These are phyloP conservation scores for Neomicropteryx cornuta DNA, from an alignment of 1,140 invertebrate genomes.

Conservation along the genomic window DNA sequence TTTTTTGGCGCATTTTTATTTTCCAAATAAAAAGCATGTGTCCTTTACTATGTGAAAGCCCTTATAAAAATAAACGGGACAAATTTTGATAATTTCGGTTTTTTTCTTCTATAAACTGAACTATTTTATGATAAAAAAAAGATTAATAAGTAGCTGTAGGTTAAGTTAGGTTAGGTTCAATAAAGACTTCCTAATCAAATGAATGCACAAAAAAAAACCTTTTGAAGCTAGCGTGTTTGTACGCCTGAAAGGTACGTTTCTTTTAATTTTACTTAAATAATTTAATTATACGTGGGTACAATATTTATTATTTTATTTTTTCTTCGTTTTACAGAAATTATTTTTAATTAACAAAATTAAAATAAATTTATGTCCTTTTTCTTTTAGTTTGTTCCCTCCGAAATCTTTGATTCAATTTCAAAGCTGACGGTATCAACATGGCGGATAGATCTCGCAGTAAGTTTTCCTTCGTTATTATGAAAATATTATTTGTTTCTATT, in stretches of 20 bases:
- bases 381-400: neutral
- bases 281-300: neutral
- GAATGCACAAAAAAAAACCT: too few relatives aligned
- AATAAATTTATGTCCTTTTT: conserved; percentile 28
- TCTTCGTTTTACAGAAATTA: conserved; percentile 2
- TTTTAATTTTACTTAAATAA: neutral
- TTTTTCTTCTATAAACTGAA: too few relatives aligned
- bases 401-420: conserved; percentile 29
- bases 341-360: conserved; percentile 2
- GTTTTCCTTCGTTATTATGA: conserved; percentile 27
- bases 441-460: conserved; percentile 66
- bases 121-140: too few relatives aligned
- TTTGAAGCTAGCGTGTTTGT: neutral
- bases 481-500: conserved; percentile 1
- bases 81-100: too few relatives aligned
- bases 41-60: too few relatives aligned
- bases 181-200: too few relatives aligned
- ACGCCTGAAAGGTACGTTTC: neutral
- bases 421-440: conserved; percentile 52
- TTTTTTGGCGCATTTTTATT: too few relatives aligned
- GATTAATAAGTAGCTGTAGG: too few relatives aligned
- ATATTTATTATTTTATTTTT: neutral
- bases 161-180: too few relatives aligned
- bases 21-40: too few relatives aligned
- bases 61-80: too few relatives aligned